phyloP scores from a whole-genome alignment of 1,140 invertebrate species.

The Drosophila teissieri region DNA sequence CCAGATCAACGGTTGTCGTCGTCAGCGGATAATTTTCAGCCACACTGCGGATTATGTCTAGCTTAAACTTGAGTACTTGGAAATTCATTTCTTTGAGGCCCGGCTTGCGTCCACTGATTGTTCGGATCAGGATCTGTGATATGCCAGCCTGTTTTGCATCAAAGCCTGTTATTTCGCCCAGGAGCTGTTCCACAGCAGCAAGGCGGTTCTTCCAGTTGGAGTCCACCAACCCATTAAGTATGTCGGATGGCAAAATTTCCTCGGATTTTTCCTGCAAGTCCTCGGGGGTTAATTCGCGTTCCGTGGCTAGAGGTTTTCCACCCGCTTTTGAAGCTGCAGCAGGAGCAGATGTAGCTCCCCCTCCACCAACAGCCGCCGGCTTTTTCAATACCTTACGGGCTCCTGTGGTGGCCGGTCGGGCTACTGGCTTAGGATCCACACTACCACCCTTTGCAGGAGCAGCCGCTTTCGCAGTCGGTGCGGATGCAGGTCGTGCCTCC shows the following conservation, averaged over 20 bases:
- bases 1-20: constrained; percentile 90
- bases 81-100: constrained; percentile 96
- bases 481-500: constrained; percentile 87
- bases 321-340: constrained; percentile 68
- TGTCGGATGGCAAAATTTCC: constrained; percentile 87
- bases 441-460: constrained; percentile 85
- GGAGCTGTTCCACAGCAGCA: constrained; percentile 90
- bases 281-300: constrained; percentile 88
- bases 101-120: constrained; percentile 93
- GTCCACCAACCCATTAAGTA: constrained; percentile 89
- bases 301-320: constrained; percentile 82
- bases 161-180: constrained; percentile 87
- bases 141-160: constrained; percentile 87
- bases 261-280: constrained; percentile 89
- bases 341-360: constrained; percentile 27
- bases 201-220: constrained; percentile 95
- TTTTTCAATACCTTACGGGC: constrained; percentile 68
- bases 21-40: constrained; percentile 91
- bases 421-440: constrained; percentile 86
- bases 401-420: constrained; percentile 86
- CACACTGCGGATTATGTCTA: constrained; percentile 92
- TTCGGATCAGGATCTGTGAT: constrained; percentile 91
- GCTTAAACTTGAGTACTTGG: constrained; percentile 93
- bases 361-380: constrained; percentile 28
- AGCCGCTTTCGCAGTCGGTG: constrained; percentile 81